A percentile compares a stretch with the other conserved stretches of the same genome.
Conservation (phyloP, 2,113 vertebrate genomes). For the Dolichallabes microphthalmus region DNA sequence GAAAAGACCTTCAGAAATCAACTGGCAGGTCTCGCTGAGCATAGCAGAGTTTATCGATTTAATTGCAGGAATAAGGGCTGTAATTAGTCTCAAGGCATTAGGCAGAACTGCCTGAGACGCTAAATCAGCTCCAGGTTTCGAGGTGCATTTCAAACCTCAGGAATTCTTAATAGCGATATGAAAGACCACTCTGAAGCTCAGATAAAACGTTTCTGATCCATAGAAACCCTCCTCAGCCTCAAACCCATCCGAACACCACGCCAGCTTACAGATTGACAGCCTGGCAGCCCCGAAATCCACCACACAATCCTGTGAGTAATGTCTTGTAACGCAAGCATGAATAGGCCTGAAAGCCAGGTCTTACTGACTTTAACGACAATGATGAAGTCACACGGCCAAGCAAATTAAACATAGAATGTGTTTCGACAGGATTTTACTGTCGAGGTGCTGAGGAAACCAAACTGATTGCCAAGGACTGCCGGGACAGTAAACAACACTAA, state of each 20-base stretch:
- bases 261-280: slow-evolving; percentile 32
- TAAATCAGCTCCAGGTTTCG: slow-evolving; percentile 72
- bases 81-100: slow-evolving; percentile 72
- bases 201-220: slow-evolving; percentile 50
- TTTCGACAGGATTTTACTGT: slow-evolving; percentile 19
- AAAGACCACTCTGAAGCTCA: slow-evolving; percentile 58
- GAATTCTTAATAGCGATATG: slow-evolving; percentile 63
- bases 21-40: slow-evolving; percentile 50
- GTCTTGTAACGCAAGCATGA: slow-evolving; percentile 24
- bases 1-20: slow-evolving; percentile 37
- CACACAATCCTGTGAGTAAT: slow-evolving; percentile 9
- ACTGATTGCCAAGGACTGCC: background rate
- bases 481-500: slow-evolving; percentile 18
- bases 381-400: slow-evolving; percentile 13
- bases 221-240: slow-evolving; percentile 14
- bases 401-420: slow-evolving; percentile 13
- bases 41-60: slow-evolving; percentile 69
- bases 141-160: slow-evolving; percentile 67
- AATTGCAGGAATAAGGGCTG: slow-evolving; percentile 67
- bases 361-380: background rate
- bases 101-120: slow-evolving; percentile 64
- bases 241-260: slow-evolving; percentile 10
- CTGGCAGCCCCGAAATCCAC: slow-evolving; percentile 1
- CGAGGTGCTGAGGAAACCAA: background rate
- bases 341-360: slow-evolving; percentile 9